Percentiles rank a stretch among this genome's conserved stretches.
Conservation (phyloP, 2,113 vertebrate species). For the Lophura nycthemera region DNA sequence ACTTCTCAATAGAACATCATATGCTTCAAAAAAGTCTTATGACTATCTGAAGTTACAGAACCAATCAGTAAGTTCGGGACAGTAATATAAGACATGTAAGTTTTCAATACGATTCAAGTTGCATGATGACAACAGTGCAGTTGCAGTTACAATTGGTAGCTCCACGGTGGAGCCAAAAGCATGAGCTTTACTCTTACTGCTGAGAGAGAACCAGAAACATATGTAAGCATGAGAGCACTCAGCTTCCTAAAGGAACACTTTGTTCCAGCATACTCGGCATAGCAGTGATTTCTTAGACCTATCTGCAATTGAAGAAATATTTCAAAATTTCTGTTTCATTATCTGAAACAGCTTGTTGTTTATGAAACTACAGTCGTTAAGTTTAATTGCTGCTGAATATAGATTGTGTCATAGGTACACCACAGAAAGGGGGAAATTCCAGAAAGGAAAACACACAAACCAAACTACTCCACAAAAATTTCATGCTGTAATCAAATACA, state of each 20-base stretch:
- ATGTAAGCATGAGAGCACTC: background rate
- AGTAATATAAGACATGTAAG: background rate
- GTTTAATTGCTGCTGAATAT: background rate
- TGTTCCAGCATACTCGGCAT: background rate
- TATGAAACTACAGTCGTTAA: background rate
- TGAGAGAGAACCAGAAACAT: background rate
- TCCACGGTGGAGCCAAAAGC: conserved; percentile 85
- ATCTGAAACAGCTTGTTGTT: background rate
- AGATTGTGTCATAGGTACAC: background rate
- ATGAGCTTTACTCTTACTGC: conserved; percentile 68
- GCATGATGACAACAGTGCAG: background rate
- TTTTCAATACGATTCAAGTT: background rate
- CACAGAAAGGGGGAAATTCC: background rate
- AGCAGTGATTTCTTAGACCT: background rate
- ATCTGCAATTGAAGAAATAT: background rate
- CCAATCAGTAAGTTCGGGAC: background rate
- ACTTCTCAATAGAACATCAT: background rate
- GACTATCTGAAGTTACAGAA: background rate
- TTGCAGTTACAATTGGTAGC: conserved; percentile 80
- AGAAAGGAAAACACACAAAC: background rate
- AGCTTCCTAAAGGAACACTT: conserved; percentile 33
- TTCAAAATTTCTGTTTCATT: conserved; percentile 22
- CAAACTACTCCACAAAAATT: background rate
- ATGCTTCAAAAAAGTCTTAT: background rate
- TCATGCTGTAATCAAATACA: background rate